A percentile compares a stretch with the other conserved stretches of the same genome.
Evolutionary conservation across 2,113 vertebrate species (phyloP).

Genomic region (Lates calcarifer): DNA sequence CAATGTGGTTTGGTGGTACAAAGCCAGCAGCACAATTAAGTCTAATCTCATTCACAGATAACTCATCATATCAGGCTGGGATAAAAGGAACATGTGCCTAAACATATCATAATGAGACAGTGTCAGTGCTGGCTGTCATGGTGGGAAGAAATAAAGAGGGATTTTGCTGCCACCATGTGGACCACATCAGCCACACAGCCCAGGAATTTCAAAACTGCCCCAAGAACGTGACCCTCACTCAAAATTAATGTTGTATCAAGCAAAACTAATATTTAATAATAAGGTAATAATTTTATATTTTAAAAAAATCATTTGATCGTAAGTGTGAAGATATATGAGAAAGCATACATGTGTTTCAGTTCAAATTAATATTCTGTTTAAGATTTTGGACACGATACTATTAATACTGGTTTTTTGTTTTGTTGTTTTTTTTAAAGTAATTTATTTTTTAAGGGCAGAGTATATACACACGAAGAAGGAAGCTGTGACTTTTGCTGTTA

Average conservation of each 20-base stretch:
- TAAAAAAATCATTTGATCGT: background rate
- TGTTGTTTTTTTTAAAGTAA: no score
- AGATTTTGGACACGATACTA: no score
- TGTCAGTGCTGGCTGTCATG: background rate
- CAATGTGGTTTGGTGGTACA: conserved; percentile 20
- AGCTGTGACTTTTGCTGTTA: no score
- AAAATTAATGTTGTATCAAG: background rate
- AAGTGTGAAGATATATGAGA: no score
- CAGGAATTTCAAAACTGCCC: background rate
- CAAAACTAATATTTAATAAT: background rate
- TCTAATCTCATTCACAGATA: conserved; percentile 38
- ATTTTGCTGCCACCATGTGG: conserved; percentile 70
- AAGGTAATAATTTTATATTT: background rate
- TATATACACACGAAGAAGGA: no score
- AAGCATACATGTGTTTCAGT: no score
- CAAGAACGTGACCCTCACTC: background rate
- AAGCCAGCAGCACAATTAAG: conserved; percentile 17
- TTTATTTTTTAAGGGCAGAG: no score
- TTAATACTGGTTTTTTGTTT: no score
- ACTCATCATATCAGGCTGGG: conserved; percentile 19
- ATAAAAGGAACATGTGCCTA: conserved; percentile 12
- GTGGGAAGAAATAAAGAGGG: conserved; percentile 21
- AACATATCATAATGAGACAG: background rate
- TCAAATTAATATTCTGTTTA: no score
- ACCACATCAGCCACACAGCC: background rate